Conservation (phyloP, 2,888 invertebrate species). For the Ptychoptera albimana region DNA sequence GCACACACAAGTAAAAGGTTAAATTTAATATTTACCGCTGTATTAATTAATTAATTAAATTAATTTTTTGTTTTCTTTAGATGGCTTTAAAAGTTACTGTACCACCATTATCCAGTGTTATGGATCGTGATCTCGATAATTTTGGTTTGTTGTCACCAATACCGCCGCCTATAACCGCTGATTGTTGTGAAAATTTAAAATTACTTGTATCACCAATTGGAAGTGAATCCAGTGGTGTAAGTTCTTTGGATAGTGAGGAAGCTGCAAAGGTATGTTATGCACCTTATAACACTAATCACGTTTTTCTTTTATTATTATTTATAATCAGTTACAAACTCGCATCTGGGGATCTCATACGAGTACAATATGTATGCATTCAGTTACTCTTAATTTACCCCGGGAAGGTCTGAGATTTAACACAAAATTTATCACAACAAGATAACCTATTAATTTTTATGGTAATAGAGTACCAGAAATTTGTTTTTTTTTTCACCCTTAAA, state of each 20-base stretch:
- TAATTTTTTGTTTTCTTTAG: conserved; percentile 25
- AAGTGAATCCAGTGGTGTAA: conserved; percentile 46
- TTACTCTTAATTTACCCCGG: conserved; percentile 3
- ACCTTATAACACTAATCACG: neutral
- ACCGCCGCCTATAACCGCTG: conserved; percentile 14
- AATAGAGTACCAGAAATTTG: conserved; percentile 7
- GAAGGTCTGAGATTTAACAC: conserved; percentile 7
- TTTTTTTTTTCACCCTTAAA: neutral
- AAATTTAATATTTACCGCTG: no score
- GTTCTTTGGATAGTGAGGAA: conserved; percentile 34
- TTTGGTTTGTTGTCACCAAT: conserved; percentile 17
- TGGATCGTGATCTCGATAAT: neutral
- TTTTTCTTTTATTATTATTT: neutral
- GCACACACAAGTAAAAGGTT: no score
- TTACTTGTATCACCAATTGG: conserved; percentile 28
- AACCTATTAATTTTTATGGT: conserved; percentile 2
- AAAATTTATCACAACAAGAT: conserved; percentile 6
- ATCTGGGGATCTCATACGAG: conserved; percentile 7
- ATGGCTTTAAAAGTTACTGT: conserved; percentile 47
- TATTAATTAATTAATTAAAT: neutral
- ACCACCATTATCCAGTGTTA: conserved; percentile 37
- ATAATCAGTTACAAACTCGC: conserved; percentile 6
- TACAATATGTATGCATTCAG: neutral
- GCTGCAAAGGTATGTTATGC: conserved; percentile 12
- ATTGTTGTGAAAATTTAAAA: conserved; percentile 16